Evolutionary conservation across 2,888 invertebrate species (phyloP), one percentile per base, ranked within the genome.

Genomic region (Diaperis boleti): DNA sequence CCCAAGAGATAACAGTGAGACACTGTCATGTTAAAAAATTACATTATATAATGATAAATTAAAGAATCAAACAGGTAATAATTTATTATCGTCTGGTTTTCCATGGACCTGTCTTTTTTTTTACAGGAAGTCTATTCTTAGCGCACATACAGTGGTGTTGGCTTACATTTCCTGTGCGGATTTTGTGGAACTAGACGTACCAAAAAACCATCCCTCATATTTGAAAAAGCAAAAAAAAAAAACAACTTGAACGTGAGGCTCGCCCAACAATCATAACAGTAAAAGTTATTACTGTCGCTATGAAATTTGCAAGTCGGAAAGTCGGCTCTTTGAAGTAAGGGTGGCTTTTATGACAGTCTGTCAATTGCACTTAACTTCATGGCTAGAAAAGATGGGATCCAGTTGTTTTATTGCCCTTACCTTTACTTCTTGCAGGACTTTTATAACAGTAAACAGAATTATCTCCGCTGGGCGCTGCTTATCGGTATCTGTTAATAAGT

Each of bases 151-250:
- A 66, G 44, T 47, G 63, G 70, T 67, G 60, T 72, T 61, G 65
- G 62, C 66, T 72, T 72, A 65, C 72, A 67, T 70, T 72, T 71
- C 72, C 71, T 31, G 44, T 31, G 41, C 55, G 22, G n/a, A 55
- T 55, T 55, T 55, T 10, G 33, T n/a, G 33, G 33, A 33, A 33
- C 11, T 33, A 13, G 33, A 2, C 6, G 33, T 33, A n/a, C 7
- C 17, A n/a, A 22, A 44, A 44, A 42, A 42, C 10, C 42, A 10
- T 18, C 8, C 8, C n/a, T 17, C 42, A 18, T 35, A 13, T 11
- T 7, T 5, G n/a, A 35, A 50, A 22, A 26, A 37, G 13, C n/a
- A 33, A n/a, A n/a, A n/a, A n/a, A n/a, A n/a, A n/a, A n/a, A n/a
- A n/a, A n/a, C n/a, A 37, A 42, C 29, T 54, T 41, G 17, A 3